Base-by-base conservation (phyloP, 2,888 invertebrate species). In the Ichneumon xanthorius region DNA sequence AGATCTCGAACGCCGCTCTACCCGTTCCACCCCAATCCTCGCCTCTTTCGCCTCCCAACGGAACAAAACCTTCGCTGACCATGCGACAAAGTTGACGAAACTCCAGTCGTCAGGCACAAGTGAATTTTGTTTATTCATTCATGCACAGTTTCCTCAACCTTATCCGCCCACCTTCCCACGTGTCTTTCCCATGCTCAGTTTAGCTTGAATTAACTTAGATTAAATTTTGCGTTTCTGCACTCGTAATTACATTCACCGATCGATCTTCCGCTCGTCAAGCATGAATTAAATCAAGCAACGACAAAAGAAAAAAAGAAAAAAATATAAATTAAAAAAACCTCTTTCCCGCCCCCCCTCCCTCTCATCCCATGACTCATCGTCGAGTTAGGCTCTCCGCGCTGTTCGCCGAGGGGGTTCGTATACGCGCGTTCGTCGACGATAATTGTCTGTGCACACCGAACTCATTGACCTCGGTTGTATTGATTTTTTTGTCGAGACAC, bases 401-500 rank as follows among this genome's bases (percentile, higher is more conserved):
- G 67, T 82, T 81, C 82, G 79, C 80, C 80, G 79, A 82, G 82
- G 82, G 82, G 30, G 61, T 73, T 40, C 73, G 73, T 79, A 83
- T 79, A 79, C 71, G 33, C 53, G 45, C 81, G 78, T 82, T 86
- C 82, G 80, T 80, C 85, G 85, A 85, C 87, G 84, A 87, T 88
- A 88, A 88, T 88, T 88, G 87, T 88, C 87, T 87, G 85, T 87
- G 78, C 86, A 87, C 87, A 87, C 85, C 86, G 87, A 86, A 86
- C 88, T 88, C 87, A 88, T 88, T 88, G 87, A 88, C 87, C 88
- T 87, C 86, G 87, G 86, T 85, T 71, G 86, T 87, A 87, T 88
- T 87, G 87, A 88, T 88, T 88, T 88, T 87, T 88, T 88, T 87
- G 80, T 85, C 87, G 88, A 88, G 87, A 88, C 87, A 87, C 87